Conservation (phyloP, 2,797 vertebrate species). For the Silurus lanzhouensis region DNA sequence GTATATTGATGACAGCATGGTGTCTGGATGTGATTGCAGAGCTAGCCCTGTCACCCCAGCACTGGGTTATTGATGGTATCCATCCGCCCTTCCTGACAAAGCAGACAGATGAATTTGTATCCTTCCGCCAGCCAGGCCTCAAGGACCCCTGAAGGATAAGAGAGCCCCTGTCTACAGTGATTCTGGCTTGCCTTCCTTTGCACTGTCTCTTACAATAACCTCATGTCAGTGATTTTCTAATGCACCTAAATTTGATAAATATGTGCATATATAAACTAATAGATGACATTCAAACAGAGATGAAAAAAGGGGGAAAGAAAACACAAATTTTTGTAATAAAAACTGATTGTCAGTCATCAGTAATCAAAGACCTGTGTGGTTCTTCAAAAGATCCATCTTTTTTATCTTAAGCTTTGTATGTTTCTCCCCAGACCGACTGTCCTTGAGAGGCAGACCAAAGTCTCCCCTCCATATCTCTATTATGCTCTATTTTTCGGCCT, state of each 20-base stretch:
- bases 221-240: conserved; percentile 54
- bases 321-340: conserved; percentile 58
- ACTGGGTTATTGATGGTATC: conserved; percentile 82
- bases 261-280: conserved; percentile 49
- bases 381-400: conserved; percentile 64
- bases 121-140: conserved; percentile 75
- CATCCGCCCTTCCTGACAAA: conserved; percentile 77
- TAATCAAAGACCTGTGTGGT: conserved; percentile 68
- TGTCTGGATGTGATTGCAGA: conserved; percentile 77
- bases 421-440: conserved; percentile 44
- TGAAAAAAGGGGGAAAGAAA: conserved; percentile 39
- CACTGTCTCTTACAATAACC: conserved; percentile 58
- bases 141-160: conserved; percentile 83
- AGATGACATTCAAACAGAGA: conserved; percentile 40
- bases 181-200: conserved; percentile 61
- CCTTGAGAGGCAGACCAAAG: conserved; percentile 39
- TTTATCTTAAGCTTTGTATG: conserved; percentile 48
- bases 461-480: conserved; percentile 34
- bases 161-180: conserved; percentile 68
- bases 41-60: conserved; percentile 73
- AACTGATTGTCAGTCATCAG: conserved; percentile 54
- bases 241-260: conserved; percentile 49
- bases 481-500: conserved; percentile 59
- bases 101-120: conserved; percentile 79
- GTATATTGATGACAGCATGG: conserved; percentile 80